Evolutionary conservation across 1,140 invertebrate species (phyloP).

Genomic region (Caligus rogercresseyi): DNA sequence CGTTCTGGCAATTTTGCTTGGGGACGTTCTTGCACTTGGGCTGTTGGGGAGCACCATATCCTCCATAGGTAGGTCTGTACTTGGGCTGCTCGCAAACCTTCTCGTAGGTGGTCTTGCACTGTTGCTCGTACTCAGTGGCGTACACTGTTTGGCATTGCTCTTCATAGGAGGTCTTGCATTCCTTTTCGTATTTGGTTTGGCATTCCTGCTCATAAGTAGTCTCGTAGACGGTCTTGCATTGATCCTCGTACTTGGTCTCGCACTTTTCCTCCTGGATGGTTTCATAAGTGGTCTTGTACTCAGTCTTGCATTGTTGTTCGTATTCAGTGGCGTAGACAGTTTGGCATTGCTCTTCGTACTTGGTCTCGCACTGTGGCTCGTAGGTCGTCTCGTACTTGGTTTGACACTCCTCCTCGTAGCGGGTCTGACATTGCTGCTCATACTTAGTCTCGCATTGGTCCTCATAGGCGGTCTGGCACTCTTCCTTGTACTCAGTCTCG

Average conservation of each 20-base stretch:
- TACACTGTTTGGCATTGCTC: conserved; percentile 19
- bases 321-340: conserved; percentile 18
- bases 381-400: conserved; percentile 18
- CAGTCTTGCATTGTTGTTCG: conserved; percentile 17
- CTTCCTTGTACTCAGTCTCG: conserved; percentile 16
- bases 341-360: conserved; percentile 18
- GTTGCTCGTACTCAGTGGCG: conserved; percentile 8
- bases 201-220: conserved; percentile 17
- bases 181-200: conserved; percentile 19
- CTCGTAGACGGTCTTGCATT: conserved; percentile 17
- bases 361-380: conserved; percentile 19
- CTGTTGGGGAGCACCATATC: conserved; percentile 5
- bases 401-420: conserved; percentile 16
- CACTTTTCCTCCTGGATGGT: conserved; percentile 19
- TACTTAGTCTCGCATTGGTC: conserved; percentile 18
- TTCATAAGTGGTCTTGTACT: conserved; percentile 18
- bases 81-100: conserved; percentile 13
- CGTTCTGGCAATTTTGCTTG: conserved; percentile 13
- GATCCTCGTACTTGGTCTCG: conserved; percentile 21
- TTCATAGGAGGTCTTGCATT: conserved; percentile 19
- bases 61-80: conserved; percentile 7
- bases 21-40: conserved; percentile 13
- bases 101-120: conserved; percentile 13
- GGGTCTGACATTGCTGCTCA: conserved; percentile 18
- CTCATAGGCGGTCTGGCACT: conserved; percentile 18